A percentile compares a stretch with the other conserved stretches of the same genome.
Conservation (phyloP, 2,888 invertebrate genomes). For the Chrysodeixis includens region DNA sequence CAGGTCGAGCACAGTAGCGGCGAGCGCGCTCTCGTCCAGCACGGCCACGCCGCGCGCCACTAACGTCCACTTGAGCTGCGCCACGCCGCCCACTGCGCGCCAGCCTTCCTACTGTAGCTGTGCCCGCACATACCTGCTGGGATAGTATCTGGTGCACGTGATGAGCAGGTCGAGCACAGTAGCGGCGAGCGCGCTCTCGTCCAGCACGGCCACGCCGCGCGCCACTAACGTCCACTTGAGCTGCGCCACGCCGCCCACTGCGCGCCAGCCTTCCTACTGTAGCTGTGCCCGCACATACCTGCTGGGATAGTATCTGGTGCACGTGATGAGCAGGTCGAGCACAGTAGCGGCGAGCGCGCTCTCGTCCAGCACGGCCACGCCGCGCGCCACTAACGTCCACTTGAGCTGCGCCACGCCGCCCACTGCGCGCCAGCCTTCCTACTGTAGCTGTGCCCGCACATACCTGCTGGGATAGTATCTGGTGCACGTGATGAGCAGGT, state of each 20-base stretch:
- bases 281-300: slow-evolving; percentile 82
- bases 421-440: slow-evolving; percentile 69
- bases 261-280: background rate
- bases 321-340: slow-evolving; percentile 96
- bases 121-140: slow-evolving; percentile 91
- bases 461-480: slow-evolving; percentile 98
- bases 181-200: slow-evolving; percentile 93
- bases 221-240: background rate
- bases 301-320: slow-evolving; percentile 98
- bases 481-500: slow-evolving; percentile 97
- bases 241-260: background rate
- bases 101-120: slow-evolving; percentile 90
- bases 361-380: slow-evolving; percentile 96
- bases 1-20: too few species aligned
- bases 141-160: slow-evolving; percentile 97
- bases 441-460: background rate
- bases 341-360: slow-evolving; percentile 97
- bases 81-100: too few species aligned
- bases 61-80: too few species aligned
- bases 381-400: slow-evolving; percentile 92
- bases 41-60: background rate
- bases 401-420: too few species aligned
- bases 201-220: background rate
- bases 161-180: slow-evolving; percentile 97
- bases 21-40: too few species aligned